A percentile compares a stretch with the other conserved stretches of the same genome.
Conservation (phyloP, 1,140 invertebrate species). For the Drosophila sechellia region DNA sequence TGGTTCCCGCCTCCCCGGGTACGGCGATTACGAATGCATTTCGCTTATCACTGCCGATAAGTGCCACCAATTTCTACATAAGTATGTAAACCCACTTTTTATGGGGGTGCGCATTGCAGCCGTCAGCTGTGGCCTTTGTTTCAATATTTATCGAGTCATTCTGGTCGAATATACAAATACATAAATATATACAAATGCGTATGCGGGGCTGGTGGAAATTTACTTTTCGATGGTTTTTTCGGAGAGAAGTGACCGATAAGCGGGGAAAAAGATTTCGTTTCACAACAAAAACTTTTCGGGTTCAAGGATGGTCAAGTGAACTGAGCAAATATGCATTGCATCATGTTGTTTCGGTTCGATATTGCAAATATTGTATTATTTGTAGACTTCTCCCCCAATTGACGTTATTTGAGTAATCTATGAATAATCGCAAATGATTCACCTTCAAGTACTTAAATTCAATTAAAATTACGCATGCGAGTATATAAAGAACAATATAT, state of each 20-base stretch:
- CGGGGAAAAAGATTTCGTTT: slow-evolving; percentile 27
- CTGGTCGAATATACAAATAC: slow-evolving; percentile 1
- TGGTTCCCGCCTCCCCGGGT: not conserved
- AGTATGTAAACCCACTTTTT: not conserved
- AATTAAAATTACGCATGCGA: not conserved
- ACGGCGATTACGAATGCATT: slow-evolving; percentile 51
- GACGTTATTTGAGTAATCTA: slow-evolving; percentile 50
- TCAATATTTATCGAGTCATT: slow-evolving; percentile 42
- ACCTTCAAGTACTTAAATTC: not conserved
- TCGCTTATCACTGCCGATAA: slow-evolving; percentile 54
- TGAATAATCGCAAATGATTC: slow-evolving; percentile 45
- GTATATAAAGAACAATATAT: not conserved
- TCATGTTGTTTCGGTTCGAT: slow-evolving; percentile 18
- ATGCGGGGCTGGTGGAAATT: slow-evolving; percentile 4
- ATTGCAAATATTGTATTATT: slow-evolving; percentile 22
- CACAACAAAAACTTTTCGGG: slow-evolving; percentile 5
- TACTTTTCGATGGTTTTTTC: slow-evolving; percentile 20
- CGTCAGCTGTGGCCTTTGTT: slow-evolving; percentile 55
- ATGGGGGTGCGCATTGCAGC: slow-evolving; percentile 22
- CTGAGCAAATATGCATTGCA: slow-evolving; percentile 19
- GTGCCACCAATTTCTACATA: slow-evolving; percentile 36
- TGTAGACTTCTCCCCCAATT: slow-evolving; percentile 28
- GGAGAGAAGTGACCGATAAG: slow-evolving; percentile 42
- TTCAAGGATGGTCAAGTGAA: slow-evolving; percentile 35
- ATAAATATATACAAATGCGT: not conserved